Evolutionary conservation across 2,113 vertebrate genomes (phyloP).

Genomic region (Phaethornis superciliosus): DNA sequence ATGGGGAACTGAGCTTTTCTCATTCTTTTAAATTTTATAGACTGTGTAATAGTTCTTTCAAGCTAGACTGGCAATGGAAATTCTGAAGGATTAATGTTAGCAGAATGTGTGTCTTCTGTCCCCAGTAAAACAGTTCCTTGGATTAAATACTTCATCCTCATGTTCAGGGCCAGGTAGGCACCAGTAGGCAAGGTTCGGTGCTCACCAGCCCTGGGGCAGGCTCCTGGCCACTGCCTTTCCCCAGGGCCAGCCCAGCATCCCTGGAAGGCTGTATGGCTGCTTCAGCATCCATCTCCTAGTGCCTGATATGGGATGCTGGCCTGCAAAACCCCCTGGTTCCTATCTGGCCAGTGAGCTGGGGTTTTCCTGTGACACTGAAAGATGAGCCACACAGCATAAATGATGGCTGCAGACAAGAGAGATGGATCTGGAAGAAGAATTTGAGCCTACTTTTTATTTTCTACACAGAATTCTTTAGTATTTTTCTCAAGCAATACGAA

Average conservation of each 20-base stretch:
- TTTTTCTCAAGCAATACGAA: neutral
- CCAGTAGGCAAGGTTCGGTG: neutral
- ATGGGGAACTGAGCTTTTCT: neutral
- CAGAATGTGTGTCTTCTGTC: neutral
- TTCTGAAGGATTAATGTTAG: neutral
- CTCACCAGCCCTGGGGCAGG: rapidly evolving
- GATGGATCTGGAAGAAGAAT: neutral
- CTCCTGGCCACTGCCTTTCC: neutral
- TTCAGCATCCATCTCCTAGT: neutral
- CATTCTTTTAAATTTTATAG: conserved; percentile 33
- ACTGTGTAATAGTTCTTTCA: conserved; percentile 40
- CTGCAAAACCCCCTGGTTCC: neutral
- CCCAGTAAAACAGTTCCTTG: neutral
- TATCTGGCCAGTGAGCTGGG: neutral
- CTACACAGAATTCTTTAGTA: neutral
- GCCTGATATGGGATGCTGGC: neutral
- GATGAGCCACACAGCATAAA: neutral
- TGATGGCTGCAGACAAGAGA: neutral
- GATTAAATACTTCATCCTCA: neutral
- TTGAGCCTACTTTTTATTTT: neutral
- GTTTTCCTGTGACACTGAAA: neutral
- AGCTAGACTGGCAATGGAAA: neutral
- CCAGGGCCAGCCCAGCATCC: neutral
- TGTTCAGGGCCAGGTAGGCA: neutral
- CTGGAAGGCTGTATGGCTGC: neutral